Evolutionary conservation across 1,140 invertebrate species (phyloP).

Genomic region (Lamellibrachia luymesi): DNA sequence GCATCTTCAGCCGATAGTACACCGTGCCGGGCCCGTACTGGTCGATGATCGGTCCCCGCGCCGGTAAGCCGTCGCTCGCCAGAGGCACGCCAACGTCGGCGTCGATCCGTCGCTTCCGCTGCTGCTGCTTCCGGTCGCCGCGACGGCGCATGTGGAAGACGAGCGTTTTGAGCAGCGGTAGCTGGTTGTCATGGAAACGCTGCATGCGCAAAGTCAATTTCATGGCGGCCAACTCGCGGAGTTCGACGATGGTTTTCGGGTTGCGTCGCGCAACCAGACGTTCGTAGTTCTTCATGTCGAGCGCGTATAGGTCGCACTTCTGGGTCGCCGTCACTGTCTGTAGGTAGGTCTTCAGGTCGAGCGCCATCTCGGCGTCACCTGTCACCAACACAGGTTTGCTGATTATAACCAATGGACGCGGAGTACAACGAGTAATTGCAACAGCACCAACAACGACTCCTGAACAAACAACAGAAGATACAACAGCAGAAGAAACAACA

Average conservation of each 20-base stretch:
- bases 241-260: slow-evolving; percentile 38
- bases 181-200: slow-evolving; percentile 15
- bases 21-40: slow-evolving; percentile 29
- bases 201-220: slow-evolving; percentile 42
- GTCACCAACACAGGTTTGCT: neutral
- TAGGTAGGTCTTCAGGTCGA: slow-evolving; percentile 44
- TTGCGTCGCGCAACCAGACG: slow-evolving; percentile 46
- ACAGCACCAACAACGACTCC: too few relatives aligned
- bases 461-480: too few relatives aligned
- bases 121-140: neutral
- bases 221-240: slow-evolving; percentile 40
- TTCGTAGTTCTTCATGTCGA: slow-evolving; percentile 52
- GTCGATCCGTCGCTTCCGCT: slow-evolving; percentile 7
- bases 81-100: neutral
- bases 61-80: slow-evolving; percentile 10
- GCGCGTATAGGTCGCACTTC: slow-evolving; percentile 45
- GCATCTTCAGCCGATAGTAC: slow-evolving; percentile 27
- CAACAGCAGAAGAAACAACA: too few relatives aligned
- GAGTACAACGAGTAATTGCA: neutral
- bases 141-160: slow-evolving; percentile 12
- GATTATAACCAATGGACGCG: neutral
- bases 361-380: slow-evolving; percentile 45
- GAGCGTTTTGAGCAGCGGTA: slow-evolving; percentile 27
- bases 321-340: slow-evolving; percentile 47
- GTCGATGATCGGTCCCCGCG: slow-evolving; percentile 27